Percentiles rank a stretch among this genome's conserved stretches.
Evolutionary conservation across 2,113 vertebrate genomes (phyloP).

Genomic region (Pholis gunnellus): DNA sequence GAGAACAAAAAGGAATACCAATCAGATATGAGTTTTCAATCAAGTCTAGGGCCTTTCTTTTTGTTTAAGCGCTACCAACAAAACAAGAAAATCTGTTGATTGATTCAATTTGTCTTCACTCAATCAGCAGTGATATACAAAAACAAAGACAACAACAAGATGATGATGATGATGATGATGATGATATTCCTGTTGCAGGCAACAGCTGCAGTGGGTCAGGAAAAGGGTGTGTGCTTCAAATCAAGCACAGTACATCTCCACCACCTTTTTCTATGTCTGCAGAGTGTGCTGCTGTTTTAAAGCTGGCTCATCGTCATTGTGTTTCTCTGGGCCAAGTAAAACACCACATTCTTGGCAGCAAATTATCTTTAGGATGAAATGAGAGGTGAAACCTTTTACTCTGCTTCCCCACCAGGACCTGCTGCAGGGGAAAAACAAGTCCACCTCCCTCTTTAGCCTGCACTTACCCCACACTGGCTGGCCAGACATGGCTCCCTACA

Average conservation of each 20-base stretch:
- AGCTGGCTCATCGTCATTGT: conserved; percentile 40
- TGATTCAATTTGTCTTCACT: conserved; percentile 52
- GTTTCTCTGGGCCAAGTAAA: conserved; percentile 69
- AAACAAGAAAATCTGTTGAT: conserved; percentile 44
- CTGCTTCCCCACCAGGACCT: conserved; percentile 64
- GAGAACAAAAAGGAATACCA: conserved; percentile 75
- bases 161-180: conserved; percentile 48
- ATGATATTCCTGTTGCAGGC: conserved; percentile 43
- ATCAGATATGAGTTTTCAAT: conserved; percentile 75
- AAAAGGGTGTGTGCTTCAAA: conserved; percentile 60
- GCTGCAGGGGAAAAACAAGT: conserved; percentile 72
- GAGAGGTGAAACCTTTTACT: conserved; percentile 66
- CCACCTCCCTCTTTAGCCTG: conserved; percentile 59
- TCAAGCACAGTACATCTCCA: conserved; percentile 53
- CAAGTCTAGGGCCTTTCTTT: conserved; percentile 36
- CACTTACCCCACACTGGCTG: conserved; percentile 21
- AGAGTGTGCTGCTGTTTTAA: conserved; percentile 55
- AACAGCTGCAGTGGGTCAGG: conserved; percentile 68
- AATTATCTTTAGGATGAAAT: conserved; percentile 75
- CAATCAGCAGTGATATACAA: conserved; percentile 31
- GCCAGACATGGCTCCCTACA: conserved; percentile 24
- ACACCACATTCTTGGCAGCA: conserved; percentile 79
- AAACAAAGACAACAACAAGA: conserved; percentile 34
- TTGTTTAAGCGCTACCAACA: conserved; percentile 8
- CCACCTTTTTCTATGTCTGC: conserved; percentile 50